These are phyloP conservation scores for Epizoanthus rinbou DNA, from an alignment of 92 coral and sea anemone genomes.

Conservation along the genomic window DNA sequence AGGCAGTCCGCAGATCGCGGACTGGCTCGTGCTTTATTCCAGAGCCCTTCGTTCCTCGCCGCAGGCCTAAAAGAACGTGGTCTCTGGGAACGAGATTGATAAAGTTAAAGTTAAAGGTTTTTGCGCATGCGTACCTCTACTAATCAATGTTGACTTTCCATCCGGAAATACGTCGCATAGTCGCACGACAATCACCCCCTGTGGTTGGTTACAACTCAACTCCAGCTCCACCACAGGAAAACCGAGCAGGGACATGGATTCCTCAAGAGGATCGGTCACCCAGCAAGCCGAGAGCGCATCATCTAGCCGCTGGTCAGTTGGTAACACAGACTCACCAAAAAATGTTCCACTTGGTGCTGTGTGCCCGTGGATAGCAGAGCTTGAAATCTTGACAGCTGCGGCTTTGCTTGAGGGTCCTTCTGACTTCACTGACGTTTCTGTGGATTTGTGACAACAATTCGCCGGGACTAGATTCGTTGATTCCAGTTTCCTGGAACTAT, in stretches of 20 bases:
- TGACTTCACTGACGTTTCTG: not conserved
- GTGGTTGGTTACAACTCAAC: slow-evolving; percentile 67
- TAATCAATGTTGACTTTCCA: slow-evolving; percentile 68
- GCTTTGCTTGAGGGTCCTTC: not conserved
- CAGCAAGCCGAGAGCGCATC: slow-evolving; percentile 74
- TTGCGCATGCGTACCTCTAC: slow-evolving; percentile 60
- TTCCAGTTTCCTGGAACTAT: slow-evolving; percentile 30
- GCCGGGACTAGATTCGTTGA: not conserved
- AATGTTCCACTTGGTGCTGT: slow-evolving; percentile 1
- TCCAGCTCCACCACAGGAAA: slow-evolving; percentile 57
- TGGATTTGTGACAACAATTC: not conserved
- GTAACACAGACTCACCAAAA: slow-evolving; percentile 47
- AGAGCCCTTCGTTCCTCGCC: too few species aligned
- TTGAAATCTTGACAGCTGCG: not conserved
- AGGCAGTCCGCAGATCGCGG: too few species aligned
- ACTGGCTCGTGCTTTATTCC: too few species aligned
- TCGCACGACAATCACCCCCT: slow-evolving; percentile 62
- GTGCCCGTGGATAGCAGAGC: slow-evolving; percentile 31
- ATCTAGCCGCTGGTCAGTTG: slow-evolving; percentile 68
- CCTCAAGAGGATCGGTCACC: slow-evolving; percentile 59
- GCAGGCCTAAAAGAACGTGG: too few species aligned
- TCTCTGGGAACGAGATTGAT: too few species aligned
- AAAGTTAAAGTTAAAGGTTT: too few species aligned
- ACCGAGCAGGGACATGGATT: slow-evolving; percentile 66
- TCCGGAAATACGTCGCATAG: slow-evolving; percentile 79